phyloP scores from a whole-genome alignment of 2,113 vertebrate species.

The Eonycteris spelaea region DNA sequence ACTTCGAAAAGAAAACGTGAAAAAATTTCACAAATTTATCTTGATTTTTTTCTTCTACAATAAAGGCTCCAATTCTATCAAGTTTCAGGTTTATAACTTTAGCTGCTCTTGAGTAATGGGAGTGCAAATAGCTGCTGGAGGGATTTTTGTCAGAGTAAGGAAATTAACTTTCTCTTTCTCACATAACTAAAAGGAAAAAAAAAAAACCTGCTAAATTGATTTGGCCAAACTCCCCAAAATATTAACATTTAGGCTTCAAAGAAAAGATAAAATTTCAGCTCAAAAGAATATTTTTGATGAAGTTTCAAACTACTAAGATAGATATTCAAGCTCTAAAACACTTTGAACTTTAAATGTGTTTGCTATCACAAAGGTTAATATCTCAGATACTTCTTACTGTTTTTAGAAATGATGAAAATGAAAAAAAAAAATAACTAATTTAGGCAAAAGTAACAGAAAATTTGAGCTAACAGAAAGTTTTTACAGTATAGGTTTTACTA shows the following conservation, averaged over 20 bases:
- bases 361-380: background rate
- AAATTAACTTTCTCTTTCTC: conserved; percentile 34
- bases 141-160: conserved; percentile 2
- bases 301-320: background rate
- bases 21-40: background rate
- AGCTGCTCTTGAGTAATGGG: background rate
- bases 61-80: background rate
- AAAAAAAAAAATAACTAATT: background rate
- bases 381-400: background rate
- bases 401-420: background rate
- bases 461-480: background rate
- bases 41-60: background rate
- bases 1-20: background rate
- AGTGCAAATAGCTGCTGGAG: background rate
- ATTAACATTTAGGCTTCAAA: background rate
- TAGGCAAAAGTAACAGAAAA: background rate
- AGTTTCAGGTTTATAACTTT: background rate
- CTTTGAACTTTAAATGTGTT: conserved; percentile 2
- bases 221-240: background rate
- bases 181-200: background rate
- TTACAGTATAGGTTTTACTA: background rate
- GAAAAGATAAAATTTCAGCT: background rate
- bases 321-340: background rate
- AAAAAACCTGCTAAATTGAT: background rate
- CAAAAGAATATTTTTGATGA: background rate